phyloP scores from a whole-genome alignment of 2,888 invertebrate genomes.

The Phortica okadai region DNA sequence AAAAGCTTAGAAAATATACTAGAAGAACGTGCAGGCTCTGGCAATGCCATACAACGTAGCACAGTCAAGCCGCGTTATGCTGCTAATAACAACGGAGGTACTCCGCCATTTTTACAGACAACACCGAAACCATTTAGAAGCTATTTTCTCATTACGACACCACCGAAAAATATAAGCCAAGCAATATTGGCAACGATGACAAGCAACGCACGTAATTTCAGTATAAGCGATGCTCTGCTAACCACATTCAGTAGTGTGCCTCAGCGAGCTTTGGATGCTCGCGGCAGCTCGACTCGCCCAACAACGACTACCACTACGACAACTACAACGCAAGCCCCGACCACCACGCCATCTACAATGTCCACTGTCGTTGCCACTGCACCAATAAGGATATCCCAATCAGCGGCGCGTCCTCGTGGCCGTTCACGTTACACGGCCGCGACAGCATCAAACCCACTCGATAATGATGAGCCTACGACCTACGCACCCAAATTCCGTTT shows the following conservation, averaged over 20 bases:
- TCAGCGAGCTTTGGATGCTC: conserved; percentile 40
- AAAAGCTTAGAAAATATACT: conserved; percentile 78
- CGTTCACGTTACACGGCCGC: conserved; percentile 74
- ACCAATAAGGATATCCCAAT: conserved; percentile 58
- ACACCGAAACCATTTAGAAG: conserved; percentile 67
- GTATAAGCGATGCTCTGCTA: conserved; percentile 69
- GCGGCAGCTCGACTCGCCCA: conserved; percentile 36
- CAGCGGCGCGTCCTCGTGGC: conserved; percentile 64
- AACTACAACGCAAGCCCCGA: conserved; percentile 32
- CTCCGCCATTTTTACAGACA: conserved; percentile 58
- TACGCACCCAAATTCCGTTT: conserved; percentile 73
- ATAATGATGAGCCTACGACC: conserved; percentile 73
- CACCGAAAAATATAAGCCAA: conserved; percentile 57
- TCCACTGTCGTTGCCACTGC: conserved; percentile 63
- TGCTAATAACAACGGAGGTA: conserved; percentile 39
- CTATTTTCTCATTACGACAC: conserved; percentile 65
- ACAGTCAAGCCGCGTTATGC: conserved; percentile 12
- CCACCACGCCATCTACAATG: conserved; percentile 51
- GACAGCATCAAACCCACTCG: conserved; percentile 61
- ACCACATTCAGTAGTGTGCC: conserved; percentile 61
- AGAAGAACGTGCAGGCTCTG: conserved; percentile 66
- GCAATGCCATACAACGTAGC: conserved; percentile 48
- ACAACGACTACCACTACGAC: conserved; percentile 28
- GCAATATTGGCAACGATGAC: conserved; percentile 63
- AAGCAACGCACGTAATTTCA: conserved; percentile 63